Conservation (phyloP, 2,888 invertebrate genomes). For the Asteroscopus sphinx region DNA sequence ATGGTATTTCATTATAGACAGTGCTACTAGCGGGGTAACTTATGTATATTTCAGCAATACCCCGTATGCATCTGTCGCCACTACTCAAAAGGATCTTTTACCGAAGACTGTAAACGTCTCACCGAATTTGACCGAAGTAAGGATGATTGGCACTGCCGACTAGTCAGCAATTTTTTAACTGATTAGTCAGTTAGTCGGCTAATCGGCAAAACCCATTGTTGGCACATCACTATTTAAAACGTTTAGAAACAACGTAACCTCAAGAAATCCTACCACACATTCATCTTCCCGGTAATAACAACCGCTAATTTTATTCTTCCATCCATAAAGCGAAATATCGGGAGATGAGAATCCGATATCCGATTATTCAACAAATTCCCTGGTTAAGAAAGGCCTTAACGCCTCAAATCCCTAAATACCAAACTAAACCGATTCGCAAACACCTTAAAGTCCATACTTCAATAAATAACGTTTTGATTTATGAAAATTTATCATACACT, state of each 20-base stretch:
- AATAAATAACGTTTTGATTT: slow-evolving; percentile 88
- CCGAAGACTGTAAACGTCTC: too few species aligned
- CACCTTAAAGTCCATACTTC: slow-evolving; percentile 88
- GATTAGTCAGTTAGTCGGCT: too few species aligned
- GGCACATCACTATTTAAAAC: too few species aligned
- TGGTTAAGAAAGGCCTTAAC: slow-evolving; percentile 75
- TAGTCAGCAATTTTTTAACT: too few species aligned
- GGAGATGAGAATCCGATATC: slow-evolving; percentile 78
- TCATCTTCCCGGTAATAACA: slow-evolving; percentile 72
- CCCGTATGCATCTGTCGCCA: too few species aligned
- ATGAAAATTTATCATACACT: slow-evolving; percentile 89
- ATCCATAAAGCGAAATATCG: slow-evolving; percentile 70
- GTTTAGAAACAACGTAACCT: slow-evolving; percentile 45
- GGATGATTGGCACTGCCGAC: too few species aligned
- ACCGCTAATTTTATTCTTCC: slow-evolving; percentile 70
- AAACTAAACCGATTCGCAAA: slow-evolving; percentile 85
- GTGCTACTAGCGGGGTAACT: too few species aligned
- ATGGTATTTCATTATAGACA: too few species aligned
- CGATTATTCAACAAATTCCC: slow-evolving; percentile 75
- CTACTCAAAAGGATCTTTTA: too few species aligned
- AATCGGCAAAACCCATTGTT: too few species aligned
- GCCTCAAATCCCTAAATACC: slow-evolving; percentile 74
- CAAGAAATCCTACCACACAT: slow-evolving; percentile 46
- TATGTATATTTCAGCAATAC: too few species aligned
- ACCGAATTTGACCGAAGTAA: too few species aligned